A percentile compares a stretch with the other conserved stretches of the same genome.
These are phyloP conservation scores for Scyliorhinus canicula DNA, from an alignment of 2,797 vertebrate genomes.

Conservation along the genomic window DNA sequence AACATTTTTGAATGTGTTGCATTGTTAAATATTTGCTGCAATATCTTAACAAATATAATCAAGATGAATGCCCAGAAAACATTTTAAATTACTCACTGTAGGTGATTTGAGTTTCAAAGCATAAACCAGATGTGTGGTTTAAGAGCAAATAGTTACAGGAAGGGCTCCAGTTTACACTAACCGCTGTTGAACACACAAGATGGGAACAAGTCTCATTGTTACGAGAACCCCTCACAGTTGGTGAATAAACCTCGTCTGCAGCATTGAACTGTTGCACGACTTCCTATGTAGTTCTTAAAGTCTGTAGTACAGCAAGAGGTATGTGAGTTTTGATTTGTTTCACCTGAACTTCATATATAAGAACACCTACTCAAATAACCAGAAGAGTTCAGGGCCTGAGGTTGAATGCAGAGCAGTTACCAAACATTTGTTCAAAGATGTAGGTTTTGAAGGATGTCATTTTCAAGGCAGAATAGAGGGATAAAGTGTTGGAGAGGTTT, in stretches of 20 bases:
- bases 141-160: background rate
- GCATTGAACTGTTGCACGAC: background rate
- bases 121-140: background rate
- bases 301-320: background rate
- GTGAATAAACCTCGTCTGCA: background rate
- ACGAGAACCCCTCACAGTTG: background rate
- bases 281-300: background rate
- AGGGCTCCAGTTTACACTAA: background rate
- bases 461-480: no score
- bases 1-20: background rate
- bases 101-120: background rate
- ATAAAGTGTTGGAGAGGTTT: no score
- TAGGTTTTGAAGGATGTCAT: no score
- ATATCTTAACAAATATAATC: background rate
- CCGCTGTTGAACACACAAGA: background rate
- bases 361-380: background rate
- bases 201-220: background rate
- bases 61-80: background rate
- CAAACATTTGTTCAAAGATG: no score
- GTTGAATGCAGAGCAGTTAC: background rate
- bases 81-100: background rate
- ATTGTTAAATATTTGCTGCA: background rate
- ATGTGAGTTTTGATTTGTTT: background rate
- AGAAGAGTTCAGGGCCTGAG: background rate
- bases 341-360: background rate